These are phyloP conservation scores for Sarcophilus harrisii DNA, from an alignment of 2,797 vertebrate genomes.

Conservation along the genomic window DNA sequence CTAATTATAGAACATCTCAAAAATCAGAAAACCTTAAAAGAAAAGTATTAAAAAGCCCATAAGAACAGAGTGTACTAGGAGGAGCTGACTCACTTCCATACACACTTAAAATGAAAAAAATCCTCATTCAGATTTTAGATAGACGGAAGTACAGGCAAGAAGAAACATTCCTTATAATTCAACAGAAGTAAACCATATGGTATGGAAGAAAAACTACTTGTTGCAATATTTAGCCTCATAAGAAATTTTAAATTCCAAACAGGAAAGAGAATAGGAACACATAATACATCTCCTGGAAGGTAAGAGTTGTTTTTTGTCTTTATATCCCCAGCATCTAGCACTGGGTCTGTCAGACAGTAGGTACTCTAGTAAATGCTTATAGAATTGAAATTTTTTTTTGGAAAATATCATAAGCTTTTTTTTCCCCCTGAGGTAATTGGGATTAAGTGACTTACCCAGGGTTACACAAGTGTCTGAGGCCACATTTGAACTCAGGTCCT, in stretches of 20 bases:
- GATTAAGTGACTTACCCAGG: no score
- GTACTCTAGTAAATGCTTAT: background rate
- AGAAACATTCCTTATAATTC: background rate
- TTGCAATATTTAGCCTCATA: constrained; percentile 36
- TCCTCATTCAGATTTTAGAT: constrained; percentile 27
- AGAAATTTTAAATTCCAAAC: constrained; percentile 37
- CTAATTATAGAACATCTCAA: constrained; percentile 53
- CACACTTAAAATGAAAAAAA: background rate
- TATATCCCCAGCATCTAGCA: background rate
- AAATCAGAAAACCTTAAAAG: constrained; percentile 25
- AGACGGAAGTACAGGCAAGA: background rate
- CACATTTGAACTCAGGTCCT: no score
- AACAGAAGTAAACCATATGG: constrained; percentile 2
- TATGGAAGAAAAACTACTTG: constrained; percentile 23
- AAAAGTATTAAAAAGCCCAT: constrained; percentile 11
- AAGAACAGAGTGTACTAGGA: constrained; percentile 29
- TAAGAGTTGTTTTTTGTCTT: background rate
- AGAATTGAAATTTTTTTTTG: background rate
- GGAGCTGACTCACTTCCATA: constrained; percentile 8
- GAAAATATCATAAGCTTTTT: background rate
- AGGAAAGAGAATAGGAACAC: constrained; percentile 2
- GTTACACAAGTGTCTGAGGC: no score
- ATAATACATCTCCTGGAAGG: background rate
- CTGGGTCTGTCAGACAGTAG: background rate
- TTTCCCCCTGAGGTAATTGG: no score